Evolutionary conservation across 1,140 invertebrate genomes (phyloP), one percentile per base, ranked within the genome.

Genomic region (Musca vetustissima): DNA sequence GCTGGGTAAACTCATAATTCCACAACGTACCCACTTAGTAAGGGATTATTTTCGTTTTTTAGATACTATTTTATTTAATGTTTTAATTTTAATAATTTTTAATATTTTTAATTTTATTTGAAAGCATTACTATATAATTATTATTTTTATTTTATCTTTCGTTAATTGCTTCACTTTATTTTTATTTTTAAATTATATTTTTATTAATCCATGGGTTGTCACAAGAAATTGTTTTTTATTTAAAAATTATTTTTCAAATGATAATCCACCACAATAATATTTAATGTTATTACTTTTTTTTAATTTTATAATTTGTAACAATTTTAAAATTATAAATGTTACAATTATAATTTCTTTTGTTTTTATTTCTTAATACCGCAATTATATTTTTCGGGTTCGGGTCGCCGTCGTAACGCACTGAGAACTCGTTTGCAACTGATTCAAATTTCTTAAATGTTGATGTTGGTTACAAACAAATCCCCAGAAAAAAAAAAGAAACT

Each of bases 1-100:
- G 80, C 88, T 90, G 72, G 90, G 89, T 66, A 92, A 83, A 78
- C 90, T 92, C 92, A 93, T 93, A 32, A 53, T 32, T 65, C 47
- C 28, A 55, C 13, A 22, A n/a, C 14, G 32, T 53, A 7, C 17
- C 17, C n/a, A 53, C 21, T 36, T 64, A 25, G 2, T 17, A 22
- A 15, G 8, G 15, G 9, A 59, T 52, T 47, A 24, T 1, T 59
- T 49, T 25, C 9, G 1, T 68, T 48, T 49, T 19, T 36, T 19
- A 15, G 21, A 24, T 22, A 59, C 19, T 25, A 19, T 8, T 25
- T 52, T 50, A 25, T 25, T n/a, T 25, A 25, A 52, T 19, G 47
- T 66, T 15, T 50, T 25, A 8, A 8, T 0, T 22, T 66, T 24
- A 15, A 28, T 15, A 50, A 52, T 9, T 36, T 50, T 4, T 19